These are phyloP conservation scores for Cassiopea andromeda DNA, from an alignment of 30 jellyfish, hydroid and myxozoan species.

Conservation along the genomic window DNA sequence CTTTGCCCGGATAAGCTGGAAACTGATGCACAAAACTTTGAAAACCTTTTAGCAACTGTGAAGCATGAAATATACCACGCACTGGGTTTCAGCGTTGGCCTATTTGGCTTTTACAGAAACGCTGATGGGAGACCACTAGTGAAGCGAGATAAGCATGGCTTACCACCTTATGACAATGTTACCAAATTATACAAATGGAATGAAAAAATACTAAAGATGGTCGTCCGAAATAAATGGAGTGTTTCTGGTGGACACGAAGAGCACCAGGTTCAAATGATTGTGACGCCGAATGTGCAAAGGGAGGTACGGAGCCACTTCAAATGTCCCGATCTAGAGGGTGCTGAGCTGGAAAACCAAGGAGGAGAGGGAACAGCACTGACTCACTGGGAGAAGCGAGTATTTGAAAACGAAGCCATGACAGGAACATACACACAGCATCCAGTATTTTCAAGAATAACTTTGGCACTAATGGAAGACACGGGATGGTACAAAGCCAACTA, in stretches of 20 bases:
- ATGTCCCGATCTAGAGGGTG: conserved; percentile 90
- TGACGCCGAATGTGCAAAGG: conserved; percentile 85
- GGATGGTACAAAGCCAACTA: conserved; percentile 96
- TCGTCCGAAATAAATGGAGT: conserved; percentile 84
- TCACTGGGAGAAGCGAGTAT: conserved; percentile 95
- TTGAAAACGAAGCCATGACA: conserved; percentile 96
- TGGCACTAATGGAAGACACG: conserved; percentile 96
- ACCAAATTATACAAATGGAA: conserved; percentile 85
- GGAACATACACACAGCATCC: conserved; percentile 98
- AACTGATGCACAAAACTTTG: conserved; percentile 85
- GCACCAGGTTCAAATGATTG: conserved; percentile 89
- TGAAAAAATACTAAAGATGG: conserved; percentile 62
- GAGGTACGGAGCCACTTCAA: conserved; percentile 86
- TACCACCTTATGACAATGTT: conserved; percentile 77
- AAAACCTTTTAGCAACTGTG: conserved; percentile 87
- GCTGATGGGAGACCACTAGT: conserved; percentile 83
- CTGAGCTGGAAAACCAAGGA: conserved; percentile 95
- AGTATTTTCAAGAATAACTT: conserved; percentile 82
- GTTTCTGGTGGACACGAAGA: conserved; percentile 88
- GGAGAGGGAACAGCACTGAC: conserved; percentile 96
- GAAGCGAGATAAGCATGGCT: conserved; percentile 78
- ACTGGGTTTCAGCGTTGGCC: conserved; percentile 92
- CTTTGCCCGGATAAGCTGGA: conserved; percentile 88
- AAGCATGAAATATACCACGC: conserved; percentile 95
- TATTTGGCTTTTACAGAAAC: conserved; percentile 88